Base-by-base conservation (phyloP, 92 coral and sea anemone genomes). In the Phenganax subtilis region DNA sequence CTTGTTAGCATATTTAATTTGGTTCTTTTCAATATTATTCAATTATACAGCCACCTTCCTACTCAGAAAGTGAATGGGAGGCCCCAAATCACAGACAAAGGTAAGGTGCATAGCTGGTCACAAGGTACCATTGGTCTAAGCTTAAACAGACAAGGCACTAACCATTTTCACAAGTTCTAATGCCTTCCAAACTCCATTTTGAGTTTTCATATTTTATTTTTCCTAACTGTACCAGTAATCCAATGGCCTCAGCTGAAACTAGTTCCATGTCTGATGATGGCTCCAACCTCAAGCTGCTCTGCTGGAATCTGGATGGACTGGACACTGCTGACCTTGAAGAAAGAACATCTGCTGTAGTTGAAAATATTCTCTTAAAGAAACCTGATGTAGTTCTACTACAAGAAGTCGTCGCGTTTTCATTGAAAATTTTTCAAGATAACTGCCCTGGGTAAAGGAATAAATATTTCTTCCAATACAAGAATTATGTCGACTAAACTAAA, bases 291-390 rank as follows among this genome's bases (percentile, higher is more conserved):
- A 91, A 83, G 55, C 86, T 94, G 10, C 89, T 94, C 69, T 80
- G 97, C 27, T 94, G 98, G 98, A 91, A 94, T 86, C 88, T 94
- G 63, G 98, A 90, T 87, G 98, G 98, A 4, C 81, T 94, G 81
- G 90, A 89, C 82, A 81, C 76, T 31, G 77, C 75, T 37, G 84
- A 91, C 64, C 80, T 88, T 12, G 60, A 70, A 55, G 97, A 88
- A 76, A 88, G 98, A 87, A 85, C 93, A 25, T 63, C 76, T 61
- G 90, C 91, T 44, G 93, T 94, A 12, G 81, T 89, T 55, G 78
- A 71, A 61, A 75, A 53, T 17, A 94, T 94, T 29, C 89, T 80
- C 60, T 54, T 56, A n/a, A 82, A 83, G 61, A 84, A 87, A 60
- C 98, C 98, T 16, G 98, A 94, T 83, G 91, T 86, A 6, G 98